These are phyloP conservation scores for Drosophila paranaensis DNA, from an alignment of 2,888 invertebrate genomes.

Conservation along the genomic window DNA sequence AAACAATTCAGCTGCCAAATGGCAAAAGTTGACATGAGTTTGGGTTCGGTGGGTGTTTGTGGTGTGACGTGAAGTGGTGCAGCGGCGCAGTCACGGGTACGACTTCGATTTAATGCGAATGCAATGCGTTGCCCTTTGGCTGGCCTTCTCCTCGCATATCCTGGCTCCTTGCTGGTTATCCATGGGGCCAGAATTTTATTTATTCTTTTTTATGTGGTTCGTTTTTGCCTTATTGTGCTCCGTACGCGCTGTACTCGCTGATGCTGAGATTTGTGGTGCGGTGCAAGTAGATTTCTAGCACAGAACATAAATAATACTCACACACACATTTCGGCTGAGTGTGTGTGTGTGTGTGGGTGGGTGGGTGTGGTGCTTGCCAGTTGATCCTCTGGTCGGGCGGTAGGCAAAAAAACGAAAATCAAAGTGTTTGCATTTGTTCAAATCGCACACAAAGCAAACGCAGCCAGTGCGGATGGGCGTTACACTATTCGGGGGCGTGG, in stretches of 20 bases:
- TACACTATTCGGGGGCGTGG: slow-evolving; percentile 38
- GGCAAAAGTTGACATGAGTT: slow-evolving; percentile 53
- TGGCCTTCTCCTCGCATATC: slow-evolving; percentile 43
- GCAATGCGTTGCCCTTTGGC: slow-evolving; percentile 57
- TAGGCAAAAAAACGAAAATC: slow-evolving; percentile 61
- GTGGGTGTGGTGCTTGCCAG: slow-evolving; percentile 40
- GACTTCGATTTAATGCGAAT: slow-evolving; percentile 83
- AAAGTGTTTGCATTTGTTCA: slow-evolving; percentile 80
- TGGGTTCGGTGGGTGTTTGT: slow-evolving; percentile 2
- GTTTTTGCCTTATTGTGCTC: slow-evolving; percentile 25
- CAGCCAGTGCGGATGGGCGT: slow-evolving; percentile 30
- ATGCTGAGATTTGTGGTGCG: slow-evolving; percentile 84
- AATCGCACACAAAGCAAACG: slow-evolving; percentile 67
- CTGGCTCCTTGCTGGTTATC: slow-evolving; percentile 50
- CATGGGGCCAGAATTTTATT: slow-evolving; percentile 46
- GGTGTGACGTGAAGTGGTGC: not conserved
- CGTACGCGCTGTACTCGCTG: slow-evolving; percentile 59
- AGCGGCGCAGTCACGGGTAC: slow-evolving; percentile 45
- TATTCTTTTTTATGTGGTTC: slow-evolving; percentile 19
- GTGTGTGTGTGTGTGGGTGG: slow-evolving; percentile 6
- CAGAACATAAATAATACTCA: slow-evolving; percentile 83
- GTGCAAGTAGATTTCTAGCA: slow-evolving; percentile 84
- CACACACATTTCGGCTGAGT: slow-evolving; percentile 37
- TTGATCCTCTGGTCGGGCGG: slow-evolving; percentile 64
- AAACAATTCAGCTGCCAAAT: slow-evolving; percentile 75